These are phyloP conservation scores for Ptilodon capucinus DNA, from an alignment of 2,888 invertebrate genomes.

Conservation along the genomic window DNA sequence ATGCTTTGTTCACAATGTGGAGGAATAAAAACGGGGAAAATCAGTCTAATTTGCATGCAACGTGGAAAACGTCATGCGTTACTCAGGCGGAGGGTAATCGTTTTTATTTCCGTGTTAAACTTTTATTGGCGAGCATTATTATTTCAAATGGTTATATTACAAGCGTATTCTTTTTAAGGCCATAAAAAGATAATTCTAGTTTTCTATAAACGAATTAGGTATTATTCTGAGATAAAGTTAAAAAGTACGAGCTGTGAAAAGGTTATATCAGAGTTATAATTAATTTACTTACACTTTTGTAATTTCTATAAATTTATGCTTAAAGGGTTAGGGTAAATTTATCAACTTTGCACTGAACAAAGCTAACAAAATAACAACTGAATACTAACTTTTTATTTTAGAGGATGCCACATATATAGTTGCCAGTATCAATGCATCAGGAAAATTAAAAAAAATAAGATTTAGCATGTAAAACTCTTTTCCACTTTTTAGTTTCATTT, in stretches of 20 bases:
- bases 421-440: not conserved
- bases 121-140: constrained; percentile 36
- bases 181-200: no score
- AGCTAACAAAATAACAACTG: no score
- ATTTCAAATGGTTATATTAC: constrained; percentile 23
- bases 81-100: constrained; percentile 54
- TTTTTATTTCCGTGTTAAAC: constrained; percentile 47
- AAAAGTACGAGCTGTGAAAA: no score
- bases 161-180: no score
- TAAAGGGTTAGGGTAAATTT: no score
- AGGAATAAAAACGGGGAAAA: constrained; percentile 22
- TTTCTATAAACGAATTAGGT: no score
- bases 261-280: no score
- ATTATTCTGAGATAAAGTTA: no score
- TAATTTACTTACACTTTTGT: no score
- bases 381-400: not conserved
- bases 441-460: not conserved
- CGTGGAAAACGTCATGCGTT: constrained; percentile 40
- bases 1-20: constrained; percentile 15
- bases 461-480: not conserved
- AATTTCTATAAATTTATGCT: no score
- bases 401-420: not conserved
- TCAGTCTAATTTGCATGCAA: constrained; percentile 49
- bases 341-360: no score
- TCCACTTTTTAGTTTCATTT: not conserved